These are phyloP conservation scores for Disparrhopalites patrizii DNA, from an alignment of 2,888 invertebrate species.

Conservation along the genomic window DNA sequence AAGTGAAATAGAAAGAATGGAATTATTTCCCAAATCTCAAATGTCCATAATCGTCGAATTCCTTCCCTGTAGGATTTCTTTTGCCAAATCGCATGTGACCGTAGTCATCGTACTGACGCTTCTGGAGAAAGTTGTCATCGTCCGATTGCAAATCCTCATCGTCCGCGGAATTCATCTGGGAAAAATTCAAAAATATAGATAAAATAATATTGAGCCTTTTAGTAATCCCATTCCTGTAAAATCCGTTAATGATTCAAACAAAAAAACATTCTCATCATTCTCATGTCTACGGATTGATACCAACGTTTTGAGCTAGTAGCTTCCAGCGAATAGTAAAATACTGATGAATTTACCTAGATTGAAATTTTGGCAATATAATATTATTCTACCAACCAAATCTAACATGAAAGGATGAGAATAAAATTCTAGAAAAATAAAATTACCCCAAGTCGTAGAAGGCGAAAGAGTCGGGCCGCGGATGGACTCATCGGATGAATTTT, in stretches of 20 bases:
- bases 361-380: background rate
- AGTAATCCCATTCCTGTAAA: too few relatives aligned
- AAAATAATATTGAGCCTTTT: too few relatives aligned
- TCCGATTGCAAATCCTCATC: conserved; percentile 22
- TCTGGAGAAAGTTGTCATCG: conserved; percentile 21
- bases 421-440: background rate
- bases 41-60: conserved; percentile 46
- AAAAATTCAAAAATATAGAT: conserved; percentile 5
- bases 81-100: conserved; percentile 47
- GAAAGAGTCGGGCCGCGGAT: conserved; percentile 12
- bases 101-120: conserved; percentile 41
- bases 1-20: too few relatives aligned
- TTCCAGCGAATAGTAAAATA: too few relatives aligned
- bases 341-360: too few relatives aligned
- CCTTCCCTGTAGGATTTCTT: conserved; percentile 32
- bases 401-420: background rate
- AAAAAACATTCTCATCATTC: too few relatives aligned
- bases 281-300: too few relatives aligned
- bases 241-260: too few relatives aligned
- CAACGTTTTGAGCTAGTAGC: too few relatives aligned
- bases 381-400: background rate
- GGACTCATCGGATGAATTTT: conserved; percentile 15
- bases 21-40: conserved; percentile 43
- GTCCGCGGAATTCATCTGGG: background rate
- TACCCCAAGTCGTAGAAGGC: conserved; percentile 22